Evolutionary conservation across 1,140 invertebrate species (phyloP), one percentile per base, ranked within the genome.

Genomic region (Drosophila sp.): DNA sequence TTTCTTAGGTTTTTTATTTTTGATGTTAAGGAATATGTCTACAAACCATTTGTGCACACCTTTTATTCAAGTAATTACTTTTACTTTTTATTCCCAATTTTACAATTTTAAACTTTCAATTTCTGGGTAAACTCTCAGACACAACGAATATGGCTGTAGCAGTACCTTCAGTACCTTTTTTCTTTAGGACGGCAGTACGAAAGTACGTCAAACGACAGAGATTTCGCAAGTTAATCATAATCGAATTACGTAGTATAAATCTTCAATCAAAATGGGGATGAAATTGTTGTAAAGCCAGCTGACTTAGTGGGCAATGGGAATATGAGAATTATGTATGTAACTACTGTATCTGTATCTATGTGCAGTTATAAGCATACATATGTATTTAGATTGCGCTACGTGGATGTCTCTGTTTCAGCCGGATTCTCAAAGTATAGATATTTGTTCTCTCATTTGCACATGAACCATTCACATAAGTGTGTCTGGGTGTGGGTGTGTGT

Each of bases 221-320:
- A 46, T n/a, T 40, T 18, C 40, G 21, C 32, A 57, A 64, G 67
- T 48, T 71, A 63, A 48, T 50, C 59, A 71, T 71, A 64, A 71
- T 71, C 67, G 51, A 63, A 71, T 71, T 64, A 71, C 29, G 4
- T 63, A 53, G 40, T 41, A 43, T 21, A 53, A 64, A 32, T 62
- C 25, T 58, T 58, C 13, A 45, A 58, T 45, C 38, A 51, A 43
- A 13, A 14, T 29, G 45, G 25, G 18, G 36, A 64, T 27, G 9
- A 18, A n/a, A 29, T 29, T 13, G 36, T 29, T 6, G 27, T 29
- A 7, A 29, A 7, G 27, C 4, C 27, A 29, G 7, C 4, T 0
- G 27, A 29, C n/a, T 38, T 38, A 38, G 36, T 13, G 11, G 11
- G 5, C 13, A 38, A 38, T 5, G n/a, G 36, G 36, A n/a, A 38